Evolutionary conservation across 2,113 vertebrate species (phyloP), one percentile per base, ranked within the genome.

Genomic region (Petromus typicus): DNA sequence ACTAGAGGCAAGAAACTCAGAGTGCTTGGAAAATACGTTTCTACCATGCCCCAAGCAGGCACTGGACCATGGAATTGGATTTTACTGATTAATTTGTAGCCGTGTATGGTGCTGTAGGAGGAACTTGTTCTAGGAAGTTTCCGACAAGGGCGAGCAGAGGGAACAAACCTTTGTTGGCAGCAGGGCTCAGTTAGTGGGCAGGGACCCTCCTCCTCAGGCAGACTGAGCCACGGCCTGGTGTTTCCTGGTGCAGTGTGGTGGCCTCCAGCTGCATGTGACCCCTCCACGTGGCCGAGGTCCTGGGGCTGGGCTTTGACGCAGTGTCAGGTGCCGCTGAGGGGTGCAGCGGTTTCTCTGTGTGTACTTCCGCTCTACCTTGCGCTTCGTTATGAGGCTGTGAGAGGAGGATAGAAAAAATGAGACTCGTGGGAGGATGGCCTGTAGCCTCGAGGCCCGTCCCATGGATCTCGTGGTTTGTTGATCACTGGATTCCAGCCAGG

Each of bases 21-120:
- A 48, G 43, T 0, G 2, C 64, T 91, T 45, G 5, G 14, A 7
- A 45, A 64, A 1, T 11, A 4, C 0, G 3, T 27, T 80, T 81
- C 69, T 4, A 61, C 83, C 0, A 2, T 9, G 54, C 69, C 81
- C 76, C 12, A 25, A 56, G 78, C 57, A 20, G 51, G 90, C 48
- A 0, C 90, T 66, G 92, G 88, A 75, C 81, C 85, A 0, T 93
- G 96, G 96, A 83, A 88, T 88, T 95, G 85, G 90, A 71, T 88
- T 88, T 90, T 90, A 85, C 20, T 91, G 97, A 95, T 95, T 76
- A 80, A 93, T 95, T 32, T 64, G 61, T 73, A 56, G 84, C 69
- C 56, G 66, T 73, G 43, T 30, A n/a, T n/a, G 1, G 51, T 16
- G 63, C 54, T 1, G 67, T 59, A 8, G 1, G 34, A 85, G 83